phyloP scores from a whole-genome alignment of 2,888 invertebrate species.

The Uropetala carovei region DNA sequence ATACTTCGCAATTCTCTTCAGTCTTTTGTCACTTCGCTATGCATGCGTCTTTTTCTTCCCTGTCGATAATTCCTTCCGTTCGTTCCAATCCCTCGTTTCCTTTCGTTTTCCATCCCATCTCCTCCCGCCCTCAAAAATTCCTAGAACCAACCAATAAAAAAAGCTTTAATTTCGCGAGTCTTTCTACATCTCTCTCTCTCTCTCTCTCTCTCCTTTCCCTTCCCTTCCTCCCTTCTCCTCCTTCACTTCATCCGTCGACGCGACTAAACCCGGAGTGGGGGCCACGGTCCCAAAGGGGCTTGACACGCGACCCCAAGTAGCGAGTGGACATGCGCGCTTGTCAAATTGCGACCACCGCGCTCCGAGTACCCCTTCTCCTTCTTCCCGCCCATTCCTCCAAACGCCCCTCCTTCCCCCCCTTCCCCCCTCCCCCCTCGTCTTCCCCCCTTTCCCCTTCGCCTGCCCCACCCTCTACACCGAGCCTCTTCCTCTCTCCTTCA shows the following conservation, averaged over 20 bases:
- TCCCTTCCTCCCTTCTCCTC: not conserved
- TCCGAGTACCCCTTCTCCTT: not conserved
- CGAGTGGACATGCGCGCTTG: not conserved
- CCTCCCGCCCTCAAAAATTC: too few species aligned
- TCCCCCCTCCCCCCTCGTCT: not conserved
- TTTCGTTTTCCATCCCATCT: too few species aligned
- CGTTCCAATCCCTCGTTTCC: too few species aligned
- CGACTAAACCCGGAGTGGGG: not conserved
- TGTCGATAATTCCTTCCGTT: too few species aligned
- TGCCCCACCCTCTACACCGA: not conserved
- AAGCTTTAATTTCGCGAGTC: not conserved
- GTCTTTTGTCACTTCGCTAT: too few species aligned
- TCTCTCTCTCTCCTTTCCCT: not conserved
- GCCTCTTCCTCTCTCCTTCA: too few species aligned
- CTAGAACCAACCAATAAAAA: too few species aligned
- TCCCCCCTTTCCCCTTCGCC: not conserved
- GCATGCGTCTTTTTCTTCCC: too few species aligned
- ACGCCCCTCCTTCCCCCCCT: not conserved
- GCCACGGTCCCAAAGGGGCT: too few species aligned
- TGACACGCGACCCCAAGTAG: slow-evolving; percentile 2
- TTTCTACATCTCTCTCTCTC: not conserved
- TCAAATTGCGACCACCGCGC: not conserved
- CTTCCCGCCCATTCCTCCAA: not conserved
- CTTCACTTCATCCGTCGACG: not conserved
- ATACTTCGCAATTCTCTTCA: too few species aligned